These are phyloP conservation scores for Ethmia dodecea DNA, from an alignment of 2,888 invertebrate genomes.

Conservation along the genomic window DNA sequence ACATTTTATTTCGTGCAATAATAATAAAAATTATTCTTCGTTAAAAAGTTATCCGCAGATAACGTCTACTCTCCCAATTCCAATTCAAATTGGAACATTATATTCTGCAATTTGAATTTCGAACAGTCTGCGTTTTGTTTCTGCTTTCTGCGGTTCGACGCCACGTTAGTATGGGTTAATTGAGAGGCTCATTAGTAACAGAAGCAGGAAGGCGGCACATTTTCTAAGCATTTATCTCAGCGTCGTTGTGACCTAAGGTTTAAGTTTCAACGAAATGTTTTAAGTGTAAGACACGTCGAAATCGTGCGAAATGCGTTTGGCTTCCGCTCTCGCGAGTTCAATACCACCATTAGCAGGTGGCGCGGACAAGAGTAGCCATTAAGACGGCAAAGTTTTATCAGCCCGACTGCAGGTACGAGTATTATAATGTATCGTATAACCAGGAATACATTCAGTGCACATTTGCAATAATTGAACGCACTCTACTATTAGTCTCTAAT, in stretches of 20 bases:
- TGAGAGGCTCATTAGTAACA: constrained; percentile 55
- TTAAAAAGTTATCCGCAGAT: constrained; percentile 14
- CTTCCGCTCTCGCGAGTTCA: constrained; percentile 56
- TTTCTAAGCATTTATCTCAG: constrained; percentile 20
- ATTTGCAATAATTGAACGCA: constrained; percentile 37
- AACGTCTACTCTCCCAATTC: constrained; percentile 5
- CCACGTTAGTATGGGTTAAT: constrained; percentile 46
- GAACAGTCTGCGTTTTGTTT: constrained; percentile 30
- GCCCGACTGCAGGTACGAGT: constrained; percentile 20
- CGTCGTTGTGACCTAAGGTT: constrained; percentile 20
- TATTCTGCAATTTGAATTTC: constrained; percentile 23
- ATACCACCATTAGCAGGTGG: constrained; percentile 45
- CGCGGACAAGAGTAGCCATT: constrained; percentile 21
- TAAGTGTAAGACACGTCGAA: constrained; percentile 14
- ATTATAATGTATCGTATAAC: constrained; percentile 11
- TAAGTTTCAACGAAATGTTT: constrained; percentile 26
- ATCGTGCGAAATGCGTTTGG: constrained; percentile 46
- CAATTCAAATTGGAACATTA: constrained; percentile 16
- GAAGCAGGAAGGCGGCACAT: constrained; percentile 39
- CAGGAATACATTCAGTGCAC: constrained; percentile 12
- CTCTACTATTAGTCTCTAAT: constrained; percentile 29
- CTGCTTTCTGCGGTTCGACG: constrained; percentile 30
- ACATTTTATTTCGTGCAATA: constrained; percentile 28
- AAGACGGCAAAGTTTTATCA: constrained; percentile 31
- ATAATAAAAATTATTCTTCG: constrained; percentile 24